Evolutionary conservation across 2,113 vertebrate genomes (phyloP).

Genomic region (Colaptes auratus): DNA sequence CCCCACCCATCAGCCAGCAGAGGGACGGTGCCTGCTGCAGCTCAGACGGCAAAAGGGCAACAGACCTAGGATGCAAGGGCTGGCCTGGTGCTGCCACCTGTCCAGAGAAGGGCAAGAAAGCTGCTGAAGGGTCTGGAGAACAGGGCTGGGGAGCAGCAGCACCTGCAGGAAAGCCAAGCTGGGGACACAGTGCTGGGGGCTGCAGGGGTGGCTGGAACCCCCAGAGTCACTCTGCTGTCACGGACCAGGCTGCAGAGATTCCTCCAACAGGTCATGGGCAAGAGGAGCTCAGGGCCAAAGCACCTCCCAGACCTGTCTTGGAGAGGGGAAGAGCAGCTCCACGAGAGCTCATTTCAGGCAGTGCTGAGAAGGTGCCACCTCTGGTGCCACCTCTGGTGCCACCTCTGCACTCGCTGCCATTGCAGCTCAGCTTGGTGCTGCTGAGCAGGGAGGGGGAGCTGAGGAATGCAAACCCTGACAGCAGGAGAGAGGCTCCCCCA

Average conservation of each 20-base stretch:
- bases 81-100: not conserved
- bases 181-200: not conserved
- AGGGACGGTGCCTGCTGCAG: fast-evolving
- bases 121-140: too few relatives aligned
- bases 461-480: constrained; percentile 31
- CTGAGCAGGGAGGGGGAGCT: not conserved
- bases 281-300: not conserved
- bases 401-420: not conserved
- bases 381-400: not conserved
- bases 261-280: not conserved
- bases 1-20: not conserved
- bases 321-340: not conserved
- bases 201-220: not conserved
- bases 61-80: fast-evolving
- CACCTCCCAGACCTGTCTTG: not conserved
- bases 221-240: not conserved
- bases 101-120: not conserved
- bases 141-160: not conserved
- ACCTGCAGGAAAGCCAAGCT: not conserved
- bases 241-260: not conserved
- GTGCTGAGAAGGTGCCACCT: not conserved
- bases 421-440: not conserved
- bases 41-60: not conserved
- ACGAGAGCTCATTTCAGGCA: not conserved
- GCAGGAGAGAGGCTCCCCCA: constrained; percentile 43